Base-by-base conservation (phyloP, 1,140 invertebrate species). In the Orius laevigatus region DNA sequence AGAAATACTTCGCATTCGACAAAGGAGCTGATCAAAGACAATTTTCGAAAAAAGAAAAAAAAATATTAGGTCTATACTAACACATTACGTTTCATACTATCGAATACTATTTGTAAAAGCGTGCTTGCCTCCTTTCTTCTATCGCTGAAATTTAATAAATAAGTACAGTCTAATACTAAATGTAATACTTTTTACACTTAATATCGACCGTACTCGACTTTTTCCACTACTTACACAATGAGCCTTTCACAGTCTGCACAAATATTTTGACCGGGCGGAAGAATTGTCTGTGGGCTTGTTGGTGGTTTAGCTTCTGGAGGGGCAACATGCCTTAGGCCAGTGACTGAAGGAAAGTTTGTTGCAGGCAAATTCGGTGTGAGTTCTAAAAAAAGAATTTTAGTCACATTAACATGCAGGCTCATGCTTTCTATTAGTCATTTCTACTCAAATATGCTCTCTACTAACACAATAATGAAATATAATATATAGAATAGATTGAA, bases 241-340 rank as follows among this genome's bases (percentile, higher is more conserved):
- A 91, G 75, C 62, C 86, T 77, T 67, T 90, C 86, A 70, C 88
- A 93, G 59, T 91, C 86, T 51, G 82, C 81, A 68, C 88, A 93
- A 66, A 89, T 83, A 67, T 91, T 91, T 67, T 87, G 84, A 62
- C 84, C 83, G 51, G 81, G 78, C 56, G 81, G 78, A 50, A 88
- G 68, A 60, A 74, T 75, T 73, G 58, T 77, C 76, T 48, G 67
- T 59, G 42, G 65, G 66, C 60, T 62, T 43, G 69, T 58, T 49
- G 58, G 63, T 51, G 71, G 73, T 52, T 65, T 70, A 51, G 76
- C 73, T 62, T 80, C 75, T 43, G 82, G 81, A 48, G 81, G 78
- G 44, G 66, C 60, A 50, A 84, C 80, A 62, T 79, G 78, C 53
- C 81, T 75, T 53, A 76, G 59, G 14, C 67, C 70, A 8, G 61